Evolutionary conservation across 2,797 vertebrate species (phyloP).

Genomic region (Myotis daubentonii): DNA sequence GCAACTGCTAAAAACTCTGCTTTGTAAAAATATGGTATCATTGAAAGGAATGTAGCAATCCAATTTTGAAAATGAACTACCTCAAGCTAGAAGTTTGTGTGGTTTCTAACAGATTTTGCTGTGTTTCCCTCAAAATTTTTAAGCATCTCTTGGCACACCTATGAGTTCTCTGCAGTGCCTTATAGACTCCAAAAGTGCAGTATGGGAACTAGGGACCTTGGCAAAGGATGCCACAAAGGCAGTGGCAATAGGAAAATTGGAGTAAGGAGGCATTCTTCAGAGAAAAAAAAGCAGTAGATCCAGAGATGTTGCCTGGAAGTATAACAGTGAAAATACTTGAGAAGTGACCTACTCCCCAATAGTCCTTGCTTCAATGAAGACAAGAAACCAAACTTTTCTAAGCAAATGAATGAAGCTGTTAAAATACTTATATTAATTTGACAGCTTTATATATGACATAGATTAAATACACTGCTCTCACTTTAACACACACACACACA

Average conservation of each 20-base stretch:
- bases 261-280: neutral
- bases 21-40: constrained; percentile 7
- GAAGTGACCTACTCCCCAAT: neutral
- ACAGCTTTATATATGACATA: neutral
- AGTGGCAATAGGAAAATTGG: neutral
- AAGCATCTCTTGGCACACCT: neutral
- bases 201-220: neutral
- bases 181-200: neutral
- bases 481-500: neutral
- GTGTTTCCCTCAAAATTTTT: neutral
- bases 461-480: constrained; percentile 16
- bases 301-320: neutral
- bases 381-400: neutral
- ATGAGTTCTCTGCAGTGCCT: neutral
- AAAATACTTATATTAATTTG: constrained; percentile 41
- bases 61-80: constrained; percentile 31
- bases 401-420: neutral
- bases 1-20: constrained; percentile 26
- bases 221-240: neutral
- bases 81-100: neutral
- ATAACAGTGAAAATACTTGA: neutral
- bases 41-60: neutral
- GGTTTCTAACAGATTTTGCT: constrained; percentile 1
- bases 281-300: neutral
- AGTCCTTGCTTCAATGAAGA: neutral